Evolutionary conservation across 2,113 vertebrate species (phyloP).

Genomic region (Oenanthe melanoleuca): DNA sequence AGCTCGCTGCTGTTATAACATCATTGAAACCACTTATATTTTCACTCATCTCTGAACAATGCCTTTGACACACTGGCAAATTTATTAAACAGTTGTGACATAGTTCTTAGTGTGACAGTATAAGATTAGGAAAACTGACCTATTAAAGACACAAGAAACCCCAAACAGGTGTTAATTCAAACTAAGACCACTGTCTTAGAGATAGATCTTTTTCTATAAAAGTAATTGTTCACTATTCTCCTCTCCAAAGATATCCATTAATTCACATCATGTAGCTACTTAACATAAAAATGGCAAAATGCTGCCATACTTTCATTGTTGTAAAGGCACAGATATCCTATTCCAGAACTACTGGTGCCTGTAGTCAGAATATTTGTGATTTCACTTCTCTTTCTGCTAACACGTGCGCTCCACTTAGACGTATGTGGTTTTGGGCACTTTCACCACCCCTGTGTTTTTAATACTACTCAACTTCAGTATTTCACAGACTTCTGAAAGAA

Average conservation of each 20-base stretch:
- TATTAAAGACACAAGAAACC: not conserved
- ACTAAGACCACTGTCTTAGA: not conserved
- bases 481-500: not conserved
- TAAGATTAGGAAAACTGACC: not conserved
- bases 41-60: slow-evolving; percentile 12
- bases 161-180: not conserved
- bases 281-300: not conserved
- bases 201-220: not conserved
- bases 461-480: not conserved
- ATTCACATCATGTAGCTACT: not conserved
- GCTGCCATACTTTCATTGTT: not conserved
- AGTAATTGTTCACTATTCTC: not conserved
- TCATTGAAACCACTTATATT: not conserved
- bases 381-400: not conserved
- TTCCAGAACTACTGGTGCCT: not conserved
- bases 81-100: slow-evolving; percentile 1
- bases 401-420: accelerated
- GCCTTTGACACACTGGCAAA: not conserved
- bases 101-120: not conserved
- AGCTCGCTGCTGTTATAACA: not conserved
- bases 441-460: not conserved
- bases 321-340: not conserved
- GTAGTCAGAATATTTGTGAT: not conserved
- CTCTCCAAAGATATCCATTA: not conserved
- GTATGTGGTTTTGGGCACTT: not conserved